Percentiles rank a stretch among this genome's conserved stretches.
These are phyloP conservation scores for Phalera bucephala DNA, from an alignment of 2,888 invertebrate genomes.

Conservation along the genomic window DNA sequence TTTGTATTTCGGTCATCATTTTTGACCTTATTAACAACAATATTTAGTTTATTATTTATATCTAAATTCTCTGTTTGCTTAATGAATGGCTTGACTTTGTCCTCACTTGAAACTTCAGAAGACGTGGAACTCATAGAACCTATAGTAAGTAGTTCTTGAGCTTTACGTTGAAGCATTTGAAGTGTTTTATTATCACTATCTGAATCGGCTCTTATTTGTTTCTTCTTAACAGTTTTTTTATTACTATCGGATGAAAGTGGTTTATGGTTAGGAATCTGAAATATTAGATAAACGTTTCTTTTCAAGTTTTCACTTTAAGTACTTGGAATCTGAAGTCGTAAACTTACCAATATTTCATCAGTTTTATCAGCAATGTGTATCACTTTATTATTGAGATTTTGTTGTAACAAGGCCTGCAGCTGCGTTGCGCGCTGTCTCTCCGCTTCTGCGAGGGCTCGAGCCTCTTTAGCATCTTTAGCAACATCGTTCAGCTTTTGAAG, in stretches of 20 bases:
- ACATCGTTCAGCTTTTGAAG: conserved; percentile 64
- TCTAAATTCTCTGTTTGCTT: conserved; percentile 15
- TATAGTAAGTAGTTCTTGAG: conserved; percentile 65
- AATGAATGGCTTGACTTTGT: conserved; percentile 28
- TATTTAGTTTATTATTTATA: conserved; percentile 6
- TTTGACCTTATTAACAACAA: background rate
- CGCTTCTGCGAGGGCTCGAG: conserved; percentile 52
- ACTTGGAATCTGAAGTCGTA: too few species aligned
- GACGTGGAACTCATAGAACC: conserved; percentile 57
- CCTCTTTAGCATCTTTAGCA: conserved; percentile 59
- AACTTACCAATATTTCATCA: conserved; percentile 19
- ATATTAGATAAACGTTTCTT: background rate
- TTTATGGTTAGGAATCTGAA: conserved; percentile 20
- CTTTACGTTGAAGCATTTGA: conserved; percentile 67
- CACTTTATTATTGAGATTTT: conserved; percentile 35
- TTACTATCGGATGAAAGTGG: conserved; percentile 6
- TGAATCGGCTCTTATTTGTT: conserved; percentile 33
- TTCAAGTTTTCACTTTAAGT: too few species aligned
- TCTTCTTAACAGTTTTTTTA: conserved; percentile 19
- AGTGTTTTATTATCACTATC: conserved; percentile 49
- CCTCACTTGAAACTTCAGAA: conserved; percentile 54
- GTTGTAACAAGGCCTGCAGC: conserved; percentile 53
- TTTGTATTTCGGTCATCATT: conserved; percentile 8
- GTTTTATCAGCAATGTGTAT: conserved; percentile 22
- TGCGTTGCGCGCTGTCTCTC: conserved; percentile 55